A percentile compares a stretch with the other conserved stretches of the same genome.
These are phyloP conservation scores for Habroteleia sp. DNA, from an alignment of 2,888 invertebrate genomes.

Conservation along the genomic window DNA sequence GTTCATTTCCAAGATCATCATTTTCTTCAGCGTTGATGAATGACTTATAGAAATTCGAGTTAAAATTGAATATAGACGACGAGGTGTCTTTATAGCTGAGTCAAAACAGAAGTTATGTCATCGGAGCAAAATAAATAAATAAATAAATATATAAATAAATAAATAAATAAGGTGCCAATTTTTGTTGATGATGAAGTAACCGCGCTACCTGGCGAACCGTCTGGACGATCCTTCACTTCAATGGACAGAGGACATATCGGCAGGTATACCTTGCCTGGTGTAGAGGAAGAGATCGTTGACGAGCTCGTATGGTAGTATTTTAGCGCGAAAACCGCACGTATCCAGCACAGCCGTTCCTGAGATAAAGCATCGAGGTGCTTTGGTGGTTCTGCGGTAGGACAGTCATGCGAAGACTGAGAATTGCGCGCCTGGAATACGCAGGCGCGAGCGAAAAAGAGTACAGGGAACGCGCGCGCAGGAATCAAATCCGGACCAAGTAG, in stretches of 20 bases:
- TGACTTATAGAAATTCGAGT: not conserved
- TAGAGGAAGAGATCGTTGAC: not conserved
- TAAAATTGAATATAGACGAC: not conserved
- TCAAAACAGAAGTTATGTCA: constrained; percentile 7
- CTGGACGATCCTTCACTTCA: constrained; percentile 4
- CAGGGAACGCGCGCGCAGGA: constrained; percentile 71
- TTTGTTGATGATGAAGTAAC: constrained; percentile 1
- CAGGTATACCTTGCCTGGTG: not conserved
- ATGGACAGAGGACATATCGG: constrained; percentile 5
- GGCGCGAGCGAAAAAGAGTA: constrained; percentile 68
- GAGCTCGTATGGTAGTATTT: constrained; percentile 10
- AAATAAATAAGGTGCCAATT: constrained; percentile 1
- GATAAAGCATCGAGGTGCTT: constrained; percentile 38
- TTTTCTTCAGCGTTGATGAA: not conserved
- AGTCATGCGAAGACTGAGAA: constrained; percentile 68
- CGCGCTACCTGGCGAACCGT: constrained; percentile 30
- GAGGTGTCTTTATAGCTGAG: too few relatives aligned
- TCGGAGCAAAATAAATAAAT: constrained; percentile 16
- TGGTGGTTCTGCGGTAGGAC: constrained; percentile 54
- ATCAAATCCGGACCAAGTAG: constrained; percentile 74
- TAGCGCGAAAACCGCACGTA: constrained; percentile 47
- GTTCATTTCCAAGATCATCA: not conserved
- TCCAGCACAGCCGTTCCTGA: constrained; percentile 29
- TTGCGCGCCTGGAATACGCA: constrained; percentile 68
- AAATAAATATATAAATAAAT: too few relatives aligned